These are phyloP conservation scores for Odocoileus virginianus DNA, from an alignment of 2,113 vertebrate genomes.

Conservation along the genomic window DNA sequence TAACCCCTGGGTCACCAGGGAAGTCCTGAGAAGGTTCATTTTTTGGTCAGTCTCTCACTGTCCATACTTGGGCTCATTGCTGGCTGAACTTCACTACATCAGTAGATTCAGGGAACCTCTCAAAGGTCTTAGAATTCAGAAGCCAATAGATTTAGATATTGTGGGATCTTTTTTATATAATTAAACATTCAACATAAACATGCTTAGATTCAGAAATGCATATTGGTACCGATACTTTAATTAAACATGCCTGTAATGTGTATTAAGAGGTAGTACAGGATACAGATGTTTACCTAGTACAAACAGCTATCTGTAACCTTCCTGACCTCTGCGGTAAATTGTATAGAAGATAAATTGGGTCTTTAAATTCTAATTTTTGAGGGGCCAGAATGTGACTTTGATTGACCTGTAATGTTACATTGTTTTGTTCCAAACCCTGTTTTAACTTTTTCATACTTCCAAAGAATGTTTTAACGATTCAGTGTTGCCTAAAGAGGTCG, in stretches of 20 bases:
- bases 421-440: not conserved
- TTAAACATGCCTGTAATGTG: not conserved
- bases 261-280: not conserved
- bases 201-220: not conserved
- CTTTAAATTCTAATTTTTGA: not conserved
- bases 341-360: not conserved
- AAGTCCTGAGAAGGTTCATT: not conserved
- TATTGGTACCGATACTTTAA: not conserved
- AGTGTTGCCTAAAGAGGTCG: not conserved
- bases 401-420: not conserved
- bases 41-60: not conserved
- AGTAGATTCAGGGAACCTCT: not conserved
- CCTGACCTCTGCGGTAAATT: not conserved
- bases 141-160: not conserved
- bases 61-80: not conserved
- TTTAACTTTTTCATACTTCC: not conserved
- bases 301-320: not conserved
- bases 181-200: not conserved
- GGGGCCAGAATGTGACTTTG: not conserved
- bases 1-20: not conserved
- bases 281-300: not conserved
- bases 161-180: not conserved
- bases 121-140: not conserved
- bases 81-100: not conserved
- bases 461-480: not conserved